A percentile compares a stretch with the other conserved stretches of the same genome.
Conservation (phyloP, 2,797 vertebrate genomes). For the Myotis pilosus region DNA sequence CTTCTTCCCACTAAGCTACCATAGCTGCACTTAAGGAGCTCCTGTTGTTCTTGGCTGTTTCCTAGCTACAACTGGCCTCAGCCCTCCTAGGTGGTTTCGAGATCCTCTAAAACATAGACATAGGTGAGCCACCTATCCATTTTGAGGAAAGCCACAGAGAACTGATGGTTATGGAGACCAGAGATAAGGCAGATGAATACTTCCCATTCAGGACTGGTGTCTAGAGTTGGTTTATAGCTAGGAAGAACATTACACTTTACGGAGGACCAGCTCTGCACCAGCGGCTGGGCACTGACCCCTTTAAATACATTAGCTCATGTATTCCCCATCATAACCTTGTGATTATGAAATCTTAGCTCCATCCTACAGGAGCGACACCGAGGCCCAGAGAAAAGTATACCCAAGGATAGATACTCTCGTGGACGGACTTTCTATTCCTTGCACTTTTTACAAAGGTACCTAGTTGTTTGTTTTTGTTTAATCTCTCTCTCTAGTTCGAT, state of each 20-base stretch:
- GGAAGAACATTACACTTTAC: background rate
- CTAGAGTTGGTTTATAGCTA: background rate
- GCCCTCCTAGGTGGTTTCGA: background rate
- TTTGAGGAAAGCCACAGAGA: background rate
- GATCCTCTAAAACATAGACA: background rate
- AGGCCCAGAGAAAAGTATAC: background rate
- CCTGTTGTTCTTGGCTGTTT: background rate
- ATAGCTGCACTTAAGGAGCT: background rate
- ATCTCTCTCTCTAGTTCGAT: background rate
- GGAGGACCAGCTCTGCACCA: background rate
- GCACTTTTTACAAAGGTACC: background rate
- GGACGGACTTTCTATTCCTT: slow-evolving; percentile 4
- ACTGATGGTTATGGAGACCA: background rate
- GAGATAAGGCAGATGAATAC: background rate
- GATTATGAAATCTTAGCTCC: background rate
- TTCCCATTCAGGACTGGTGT: background rate
- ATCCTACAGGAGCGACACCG: background rate
- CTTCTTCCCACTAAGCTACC: background rate
- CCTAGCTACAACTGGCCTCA: background rate
- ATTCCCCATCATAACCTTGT: background rate
- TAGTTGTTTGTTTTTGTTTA: background rate
- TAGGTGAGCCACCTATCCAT: background rate
- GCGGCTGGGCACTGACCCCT: background rate
- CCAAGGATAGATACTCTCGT: background rate
- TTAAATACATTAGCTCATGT: background rate